These are phyloP conservation scores for Carassius auratus DNA, from an alignment of 2,113 vertebrate genomes.

Conservation along the genomic window DNA sequence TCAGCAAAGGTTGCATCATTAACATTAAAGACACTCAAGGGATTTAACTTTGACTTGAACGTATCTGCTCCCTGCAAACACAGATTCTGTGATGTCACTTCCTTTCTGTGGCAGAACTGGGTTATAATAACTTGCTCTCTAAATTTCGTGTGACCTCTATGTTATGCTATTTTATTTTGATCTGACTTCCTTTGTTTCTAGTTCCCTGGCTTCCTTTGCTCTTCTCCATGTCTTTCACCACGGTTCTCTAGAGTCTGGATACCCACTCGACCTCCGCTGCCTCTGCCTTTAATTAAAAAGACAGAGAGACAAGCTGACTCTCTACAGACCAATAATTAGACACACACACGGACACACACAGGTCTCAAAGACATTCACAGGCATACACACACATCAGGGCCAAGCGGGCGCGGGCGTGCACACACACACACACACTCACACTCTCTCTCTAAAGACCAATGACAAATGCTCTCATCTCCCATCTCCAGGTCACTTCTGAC, in stretches of 20 bases:
- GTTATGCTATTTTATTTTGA: constrained; percentile 17
- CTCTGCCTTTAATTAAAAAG: constrained; percentile 52
- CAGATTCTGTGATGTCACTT: constrained; percentile 32
- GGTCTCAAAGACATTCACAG: constrained; percentile 30
- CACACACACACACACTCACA: not conserved
- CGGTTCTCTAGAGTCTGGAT: constrained; percentile 41
- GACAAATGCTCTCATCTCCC: constrained; percentile 46
- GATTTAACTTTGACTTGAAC: not conserved
- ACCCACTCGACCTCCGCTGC: constrained; percentile 45
- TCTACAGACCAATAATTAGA: constrained; percentile 46
- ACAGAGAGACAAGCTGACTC: constrained; percentile 50
- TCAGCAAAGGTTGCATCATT: constrained; percentile 5
- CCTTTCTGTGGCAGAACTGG: constrained; percentile 33
- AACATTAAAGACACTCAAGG: not conserved
- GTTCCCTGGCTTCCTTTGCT: constrained; percentile 6
- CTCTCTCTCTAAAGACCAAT: constrained; percentile 44
- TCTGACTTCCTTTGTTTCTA: constrained; percentile 39
- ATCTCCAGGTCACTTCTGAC: constrained; percentile 47
- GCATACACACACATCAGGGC: constrained; percentile 6
- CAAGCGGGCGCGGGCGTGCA: not conserved
- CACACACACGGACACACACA: constrained; percentile 38
- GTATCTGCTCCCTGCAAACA: not conserved
- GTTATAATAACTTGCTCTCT: constrained; percentile 27
- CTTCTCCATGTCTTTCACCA: constrained; percentile 9
- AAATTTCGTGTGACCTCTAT: constrained; percentile 35